Conservation (phyloP, 2,113 vertebrate genomes). For the Cyrtonyx montezumae region DNA sequence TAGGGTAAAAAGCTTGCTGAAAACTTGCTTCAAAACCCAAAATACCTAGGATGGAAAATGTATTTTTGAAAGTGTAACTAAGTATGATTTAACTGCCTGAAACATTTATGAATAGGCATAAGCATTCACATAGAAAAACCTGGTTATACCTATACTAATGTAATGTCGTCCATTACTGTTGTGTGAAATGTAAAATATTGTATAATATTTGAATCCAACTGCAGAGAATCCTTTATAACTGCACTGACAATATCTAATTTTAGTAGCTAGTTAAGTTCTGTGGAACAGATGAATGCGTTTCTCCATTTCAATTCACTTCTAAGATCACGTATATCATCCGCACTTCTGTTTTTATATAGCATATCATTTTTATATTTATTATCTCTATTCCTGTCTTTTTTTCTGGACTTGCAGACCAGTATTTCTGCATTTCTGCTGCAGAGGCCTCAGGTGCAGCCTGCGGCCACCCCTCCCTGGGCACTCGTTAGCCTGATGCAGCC, state of each 20-base stretch:
- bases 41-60: neutral
- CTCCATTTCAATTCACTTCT: neutral
- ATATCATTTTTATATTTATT: neutral
- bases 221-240: slow-evolving; percentile 13
- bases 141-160: neutral
- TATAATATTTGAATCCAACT: slow-evolving; percentile 23
- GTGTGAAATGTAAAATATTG: slow-evolving; percentile 13
- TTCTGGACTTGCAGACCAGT: neutral
- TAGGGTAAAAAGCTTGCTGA: neutral
- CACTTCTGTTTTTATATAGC: neutral
- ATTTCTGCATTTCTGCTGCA: neutral
- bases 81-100: neutral
- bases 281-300: slow-evolving; percentile 31
- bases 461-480: neutral
- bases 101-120: neutral
- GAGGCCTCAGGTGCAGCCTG: neutral
- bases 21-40: neutral
- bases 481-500: neutral
- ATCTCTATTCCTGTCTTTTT: neutral
- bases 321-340: neutral
- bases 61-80: neutral
- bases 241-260: slow-evolving; percentile 49
- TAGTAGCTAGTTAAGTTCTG: slow-evolving; percentile 56
- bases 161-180: neutral
- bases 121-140: neutral